A percentile compares a stretch with the other conserved stretches of the same genome.
These are phyloP conservation scores for Drosophila arizonae DNA, from an alignment of 1,140 invertebrate species.

Conservation along the genomic window DNA sequence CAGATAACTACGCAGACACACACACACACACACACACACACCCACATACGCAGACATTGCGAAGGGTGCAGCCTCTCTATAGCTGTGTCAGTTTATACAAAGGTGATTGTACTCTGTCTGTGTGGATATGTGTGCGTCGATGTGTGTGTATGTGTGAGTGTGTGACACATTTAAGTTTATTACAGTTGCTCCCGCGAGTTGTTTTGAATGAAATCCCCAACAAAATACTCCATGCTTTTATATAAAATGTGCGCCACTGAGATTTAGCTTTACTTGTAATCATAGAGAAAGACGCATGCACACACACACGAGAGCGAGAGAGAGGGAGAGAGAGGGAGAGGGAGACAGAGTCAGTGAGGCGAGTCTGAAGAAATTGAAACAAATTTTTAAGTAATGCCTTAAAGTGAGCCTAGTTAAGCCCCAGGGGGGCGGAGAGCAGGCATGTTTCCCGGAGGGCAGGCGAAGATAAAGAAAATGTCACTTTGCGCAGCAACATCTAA, in stretches of 20 bases:
- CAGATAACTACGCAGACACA: constrained; percentile 5
- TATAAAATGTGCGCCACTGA: constrained; percentile 54
- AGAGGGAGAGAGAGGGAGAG: no score
- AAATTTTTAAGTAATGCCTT: constrained; percentile 57
- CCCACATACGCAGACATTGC: not conserved
- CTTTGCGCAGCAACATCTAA: constrained; percentile 23
- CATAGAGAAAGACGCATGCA: constrained; percentile 17
- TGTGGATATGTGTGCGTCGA: not conserved
- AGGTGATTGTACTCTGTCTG: constrained; percentile 29
- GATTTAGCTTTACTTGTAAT: constrained; percentile 53
- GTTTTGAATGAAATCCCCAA: constrained; percentile 65
- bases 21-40: not conserved
- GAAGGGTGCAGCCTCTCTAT: constrained; percentile 13
- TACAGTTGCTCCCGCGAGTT: constrained; percentile 65
- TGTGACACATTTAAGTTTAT: constrained; percentile 64
- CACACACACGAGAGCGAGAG: not conserved
- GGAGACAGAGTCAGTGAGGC: not conserved
- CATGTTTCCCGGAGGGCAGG: not conserved
- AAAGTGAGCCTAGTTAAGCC: constrained; percentile 40
- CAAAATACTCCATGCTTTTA: constrained; percentile 66
- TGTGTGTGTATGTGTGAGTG: constrained; percentile 14
- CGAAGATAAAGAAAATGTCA: no score
- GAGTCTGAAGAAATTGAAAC: constrained; percentile 61
- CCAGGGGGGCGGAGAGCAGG: not conserved
- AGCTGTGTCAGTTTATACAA: constrained; percentile 10